Evolutionary conservation across 2,888 invertebrate species (phyloP).

Genomic region (Ernsta delagoae): DNA sequence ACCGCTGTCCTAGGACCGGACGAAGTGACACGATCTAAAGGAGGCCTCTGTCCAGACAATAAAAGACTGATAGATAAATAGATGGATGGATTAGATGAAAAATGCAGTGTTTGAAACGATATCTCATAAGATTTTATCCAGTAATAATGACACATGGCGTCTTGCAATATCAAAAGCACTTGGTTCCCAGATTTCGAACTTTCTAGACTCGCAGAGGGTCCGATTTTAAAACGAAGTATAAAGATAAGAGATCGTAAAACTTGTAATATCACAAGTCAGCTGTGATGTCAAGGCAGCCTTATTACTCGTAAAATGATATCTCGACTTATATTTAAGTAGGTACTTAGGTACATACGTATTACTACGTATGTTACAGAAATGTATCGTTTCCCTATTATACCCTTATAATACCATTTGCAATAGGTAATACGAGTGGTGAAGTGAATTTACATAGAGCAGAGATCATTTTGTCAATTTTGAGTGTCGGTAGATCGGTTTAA

Average conservation of each 20-base stretch:
- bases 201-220: not conserved
- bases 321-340: not conserved
- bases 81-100: too few relatives aligned
- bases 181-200: not conserved
- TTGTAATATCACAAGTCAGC: not conserved
- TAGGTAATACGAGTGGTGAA: not conserved
- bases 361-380: too few relatives aligned
- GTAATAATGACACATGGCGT: not conserved
- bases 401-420: too few relatives aligned
- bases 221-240: slow-evolving; percentile 3
- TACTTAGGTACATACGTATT: not conserved
- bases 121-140: not conserved
- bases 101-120: too few relatives aligned
- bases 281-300: not conserved
- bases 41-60: too few relatives aligned
- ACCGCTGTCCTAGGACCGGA: too few relatives aligned
- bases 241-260: not conserved
- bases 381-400: too few relatives aligned
- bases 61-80: too few relatives aligned
- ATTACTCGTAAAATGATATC: not conserved
- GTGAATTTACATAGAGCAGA: too few relatives aligned
- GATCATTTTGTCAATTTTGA: too few relatives aligned
- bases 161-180: not conserved
- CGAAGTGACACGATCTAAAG: too few relatives aligned
- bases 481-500: too few relatives aligned